Percentiles rank a stretch among this genome's conserved stretches.
Conservation (phyloP, 2,797 vertebrate genomes). For the Enteromius afrohamiltoni region DNA sequence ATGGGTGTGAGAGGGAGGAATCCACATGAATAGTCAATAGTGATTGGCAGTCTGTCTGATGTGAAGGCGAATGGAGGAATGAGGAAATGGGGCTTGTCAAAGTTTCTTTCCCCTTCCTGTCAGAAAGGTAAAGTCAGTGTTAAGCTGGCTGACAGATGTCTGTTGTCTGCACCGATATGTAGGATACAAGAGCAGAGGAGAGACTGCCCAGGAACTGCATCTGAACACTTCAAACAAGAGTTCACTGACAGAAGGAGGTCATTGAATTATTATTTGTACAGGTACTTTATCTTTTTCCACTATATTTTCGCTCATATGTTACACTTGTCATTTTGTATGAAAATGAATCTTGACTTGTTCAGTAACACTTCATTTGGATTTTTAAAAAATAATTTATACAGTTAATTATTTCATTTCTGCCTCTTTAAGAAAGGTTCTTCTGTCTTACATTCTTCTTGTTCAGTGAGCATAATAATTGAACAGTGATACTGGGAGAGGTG, state of each 20-base stretch:
- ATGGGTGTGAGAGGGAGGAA: slow-evolving; percentile 1
- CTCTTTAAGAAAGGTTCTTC: neutral
- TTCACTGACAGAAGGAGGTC: neutral
- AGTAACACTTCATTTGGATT: neutral
- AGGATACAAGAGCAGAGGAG: slow-evolving; percentile 17
- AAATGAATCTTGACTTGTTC: neutral
- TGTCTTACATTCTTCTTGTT: neutral
- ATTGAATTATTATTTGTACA: neutral
- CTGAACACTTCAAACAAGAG: slow-evolving; percentile 25
- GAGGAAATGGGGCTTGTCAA: slow-evolving; percentile 51
- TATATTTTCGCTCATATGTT: neutral
- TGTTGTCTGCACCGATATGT: slow-evolving; percentile 25
- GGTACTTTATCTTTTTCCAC: slow-evolving; percentile 6
- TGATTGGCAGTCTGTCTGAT: slow-evolving; percentile 20
- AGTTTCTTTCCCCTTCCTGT: slow-evolving; percentile 23
- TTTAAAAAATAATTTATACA: neutral
- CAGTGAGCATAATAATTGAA: neutral
- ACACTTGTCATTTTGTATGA: neutral
- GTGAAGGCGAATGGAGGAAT: slow-evolving; percentile 47
- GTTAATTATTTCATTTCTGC: neutral
- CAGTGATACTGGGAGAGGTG: slow-evolving; percentile 12
- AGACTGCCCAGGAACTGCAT: neutral
- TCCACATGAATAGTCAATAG: neutral
- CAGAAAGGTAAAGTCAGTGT: slow-evolving; percentile 31
- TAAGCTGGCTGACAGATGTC: neutral